phyloP scores from a whole-genome alignment of 2,888 invertebrate species.

The Sarcophaga carnaria region DNA sequence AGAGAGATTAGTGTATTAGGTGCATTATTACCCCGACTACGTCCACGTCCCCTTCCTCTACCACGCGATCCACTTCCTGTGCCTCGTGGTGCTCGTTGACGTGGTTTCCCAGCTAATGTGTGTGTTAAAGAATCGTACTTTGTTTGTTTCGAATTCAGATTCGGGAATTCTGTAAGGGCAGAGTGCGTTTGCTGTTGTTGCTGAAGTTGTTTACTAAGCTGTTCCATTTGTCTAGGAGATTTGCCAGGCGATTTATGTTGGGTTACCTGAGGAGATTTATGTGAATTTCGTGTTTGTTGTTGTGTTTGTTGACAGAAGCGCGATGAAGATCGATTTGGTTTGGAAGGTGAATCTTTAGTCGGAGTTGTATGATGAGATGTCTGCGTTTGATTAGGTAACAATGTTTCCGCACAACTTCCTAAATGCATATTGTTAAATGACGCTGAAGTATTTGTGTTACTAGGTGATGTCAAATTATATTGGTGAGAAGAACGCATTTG shows the following conservation, averaged over 20 bases:
- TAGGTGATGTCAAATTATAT: slow-evolving; percentile 74
- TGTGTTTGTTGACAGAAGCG: slow-evolving; percentile 74
- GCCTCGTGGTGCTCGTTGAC: slow-evolving; percentile 80
- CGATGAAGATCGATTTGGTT: slow-evolving; percentile 74
- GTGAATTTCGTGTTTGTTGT: slow-evolving; percentile 72
- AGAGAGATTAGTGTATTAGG: slow-evolving; percentile 75
- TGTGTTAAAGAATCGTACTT: slow-evolving; percentile 78
- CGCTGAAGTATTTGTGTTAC: slow-evolving; percentile 67
- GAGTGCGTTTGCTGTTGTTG: slow-evolving; percentile 67
- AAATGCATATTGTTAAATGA: slow-evolving; percentile 72
- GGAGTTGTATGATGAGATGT: slow-evolving; percentile 69
- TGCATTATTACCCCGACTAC: slow-evolving; percentile 81
- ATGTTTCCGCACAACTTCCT: slow-evolving; percentile 73
- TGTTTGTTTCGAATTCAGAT: slow-evolving; percentile 69
- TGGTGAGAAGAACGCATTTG: slow-evolving; percentile 70
- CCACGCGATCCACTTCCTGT: slow-evolving; percentile 75
- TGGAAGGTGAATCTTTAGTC: slow-evolving; percentile 77
- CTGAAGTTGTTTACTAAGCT: slow-evolving; percentile 74
- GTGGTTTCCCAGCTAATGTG: slow-evolving; percentile 78
- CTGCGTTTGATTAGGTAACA: slow-evolving; percentile 71
- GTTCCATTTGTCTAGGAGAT: slow-evolving; percentile 86
- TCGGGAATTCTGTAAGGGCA: slow-evolving; percentile 76
- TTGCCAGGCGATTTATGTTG: slow-evolving; percentile 86
- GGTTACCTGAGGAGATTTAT: slow-evolving; percentile 84
- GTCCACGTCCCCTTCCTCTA: slow-evolving; percentile 81